These are phyloP conservation scores for Heterodera carotae DNA, from an alignment of 1,140 invertebrate genomes.

Conservation along the genomic window DNA sequence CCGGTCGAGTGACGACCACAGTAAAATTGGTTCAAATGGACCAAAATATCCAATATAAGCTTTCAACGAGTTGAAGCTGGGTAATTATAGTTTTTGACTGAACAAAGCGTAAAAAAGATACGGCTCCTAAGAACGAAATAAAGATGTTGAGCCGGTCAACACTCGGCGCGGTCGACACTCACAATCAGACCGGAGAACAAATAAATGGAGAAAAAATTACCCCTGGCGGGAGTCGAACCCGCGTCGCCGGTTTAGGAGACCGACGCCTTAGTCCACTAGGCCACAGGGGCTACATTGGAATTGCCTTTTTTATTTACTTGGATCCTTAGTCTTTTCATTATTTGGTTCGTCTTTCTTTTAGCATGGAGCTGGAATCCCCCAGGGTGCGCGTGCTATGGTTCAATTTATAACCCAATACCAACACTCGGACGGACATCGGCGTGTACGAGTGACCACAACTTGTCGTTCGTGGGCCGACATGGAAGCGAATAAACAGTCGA, in stretches of 20 bases:
- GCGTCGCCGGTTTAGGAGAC: constrained; percentile 67
- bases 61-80: too few species aligned
- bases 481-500: constrained; percentile 69
- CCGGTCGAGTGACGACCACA: too few species aligned
- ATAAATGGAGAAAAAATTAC: constrained; percentile 23
- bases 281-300: constrained; percentile 59
- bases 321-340: constrained; percentile 44
- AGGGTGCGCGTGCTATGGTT: constrained; percentile 90
- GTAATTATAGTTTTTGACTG: too few species aligned
- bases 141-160: too few species aligned
- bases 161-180: too few species aligned
- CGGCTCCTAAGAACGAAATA: too few species aligned
- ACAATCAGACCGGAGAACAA: too few species aligned
- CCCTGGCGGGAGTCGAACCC: constrained; percentile 17
- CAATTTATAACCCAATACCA: constrained; percentile 99
- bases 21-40: too few species aligned
- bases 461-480: constrained; percentile 80
- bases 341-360: constrained; percentile 66
- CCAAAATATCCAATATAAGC: background rate
- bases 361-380: constrained; percentile 89
- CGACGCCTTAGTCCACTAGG: constrained; percentile 69
- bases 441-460: constrained; percentile 92
- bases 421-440: constrained; percentile 90
- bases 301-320: background rate
- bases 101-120: too few species aligned